A percentile compares a stretch with the other conserved stretches of the same genome.
These are phyloP conservation scores for Ptyas mucosa DNA, from an alignment of 2,113 vertebrate species.

Conservation along the genomic window DNA sequence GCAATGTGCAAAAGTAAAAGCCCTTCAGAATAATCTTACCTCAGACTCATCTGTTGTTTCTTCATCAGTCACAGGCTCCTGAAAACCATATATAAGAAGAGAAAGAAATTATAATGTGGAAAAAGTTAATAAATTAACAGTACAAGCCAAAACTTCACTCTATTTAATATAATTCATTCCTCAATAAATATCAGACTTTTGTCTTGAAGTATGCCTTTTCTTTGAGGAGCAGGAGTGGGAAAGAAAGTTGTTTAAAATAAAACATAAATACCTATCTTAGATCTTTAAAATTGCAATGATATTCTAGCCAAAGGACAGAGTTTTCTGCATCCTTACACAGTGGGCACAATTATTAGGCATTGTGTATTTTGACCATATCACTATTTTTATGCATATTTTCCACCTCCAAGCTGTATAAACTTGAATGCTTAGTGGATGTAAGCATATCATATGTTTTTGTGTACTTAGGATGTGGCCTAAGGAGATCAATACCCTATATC, in stretches of 20 bases:
- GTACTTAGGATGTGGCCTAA: too few species aligned
- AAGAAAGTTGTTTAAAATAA: neutral
- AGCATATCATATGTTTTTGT: too few species aligned
- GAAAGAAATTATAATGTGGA: conserved; percentile 4
- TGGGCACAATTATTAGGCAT: too few species aligned
- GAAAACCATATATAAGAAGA: conserved; percentile 60
- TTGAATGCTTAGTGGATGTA: too few species aligned
- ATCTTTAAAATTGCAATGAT: neutral
- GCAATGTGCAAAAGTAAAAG: neutral
- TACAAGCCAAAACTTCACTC: neutral
- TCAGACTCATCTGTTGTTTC: conserved; percentile 95
- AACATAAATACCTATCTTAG: neutral
- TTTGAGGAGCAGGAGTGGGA: neutral
- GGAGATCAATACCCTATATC: too few species aligned
- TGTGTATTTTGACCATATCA: too few species aligned
- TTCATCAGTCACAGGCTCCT: conserved; percentile 80
- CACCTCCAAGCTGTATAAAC: too few species aligned
- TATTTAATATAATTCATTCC: neutral
- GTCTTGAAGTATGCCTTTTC: neutral
- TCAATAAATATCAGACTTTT: neutral
- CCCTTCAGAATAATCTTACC: conserved; percentile 72
- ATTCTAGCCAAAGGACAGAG: neutral
- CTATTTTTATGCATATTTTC: too few species aligned
- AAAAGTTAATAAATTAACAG: neutral
- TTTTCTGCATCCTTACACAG: neutral